Evolutionary conservation across 2,797 vertebrate genomes (phyloP).

Genomic region (Selene dorsalis): DNA sequence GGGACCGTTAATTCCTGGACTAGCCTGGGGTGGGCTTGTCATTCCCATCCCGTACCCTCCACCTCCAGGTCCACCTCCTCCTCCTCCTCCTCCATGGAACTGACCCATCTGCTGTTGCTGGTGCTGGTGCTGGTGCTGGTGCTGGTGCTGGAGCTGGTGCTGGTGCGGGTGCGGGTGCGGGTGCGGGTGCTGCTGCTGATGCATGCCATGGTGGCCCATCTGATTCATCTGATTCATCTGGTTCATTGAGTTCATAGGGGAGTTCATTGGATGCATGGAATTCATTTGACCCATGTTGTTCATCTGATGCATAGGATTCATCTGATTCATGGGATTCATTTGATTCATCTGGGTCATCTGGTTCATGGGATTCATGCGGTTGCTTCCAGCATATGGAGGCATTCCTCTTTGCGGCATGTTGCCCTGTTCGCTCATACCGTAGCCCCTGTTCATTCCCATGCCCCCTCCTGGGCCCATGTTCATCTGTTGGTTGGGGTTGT

Average conservation of each 20-base stretch:
- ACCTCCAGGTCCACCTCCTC: conserved; percentile 69
- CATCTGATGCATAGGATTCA: conserved; percentile 79
- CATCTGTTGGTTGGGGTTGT: conserved; percentile 86
- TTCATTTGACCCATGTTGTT: conserved; percentile 81
- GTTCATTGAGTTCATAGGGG: conserved; percentile 78
- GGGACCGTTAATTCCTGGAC: conserved; percentile 88
- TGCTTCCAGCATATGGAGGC: conserved; percentile 82
- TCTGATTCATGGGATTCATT: conserved; percentile 74
- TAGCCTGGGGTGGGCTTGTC: conserved; percentile 92
- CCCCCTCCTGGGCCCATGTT: conserved; percentile 85
- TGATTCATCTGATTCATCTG: conserved; percentile 80
- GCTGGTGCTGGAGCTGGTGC: conserved; percentile 63
- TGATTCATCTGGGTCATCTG: conserved; percentile 81
- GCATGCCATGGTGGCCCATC: conserved; percentile 83
- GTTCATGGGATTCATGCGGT: conserved; percentile 81
- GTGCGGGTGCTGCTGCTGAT: conserved; percentile 67
- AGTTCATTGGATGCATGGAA: too few species aligned
- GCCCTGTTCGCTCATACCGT: conserved; percentile 86
- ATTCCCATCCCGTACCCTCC: conserved; percentile 89
- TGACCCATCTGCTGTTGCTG: conserved; percentile 78
- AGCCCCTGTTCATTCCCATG: conserved; percentile 85
- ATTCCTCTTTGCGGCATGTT: conserved; percentile 87
- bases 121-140: conserved; percentile 69
- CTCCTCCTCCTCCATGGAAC: conserved; percentile 74
- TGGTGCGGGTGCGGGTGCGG: too few species aligned